phyloP scores from a whole-genome alignment of 2,888 invertebrate genomes.

The Crossocerus cetratus region DNA sequence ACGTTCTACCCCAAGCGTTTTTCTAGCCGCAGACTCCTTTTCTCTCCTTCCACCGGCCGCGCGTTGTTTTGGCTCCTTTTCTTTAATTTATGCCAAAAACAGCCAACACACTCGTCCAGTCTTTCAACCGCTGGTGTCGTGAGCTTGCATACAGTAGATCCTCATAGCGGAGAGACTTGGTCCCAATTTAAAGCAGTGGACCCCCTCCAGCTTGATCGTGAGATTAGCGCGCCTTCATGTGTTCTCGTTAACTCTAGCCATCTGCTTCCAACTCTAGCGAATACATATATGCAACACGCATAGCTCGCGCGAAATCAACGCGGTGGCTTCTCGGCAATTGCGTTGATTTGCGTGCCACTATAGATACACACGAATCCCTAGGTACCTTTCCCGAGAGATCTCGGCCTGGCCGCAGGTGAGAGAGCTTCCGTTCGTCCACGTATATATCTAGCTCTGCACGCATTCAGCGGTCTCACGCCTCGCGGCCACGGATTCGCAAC shows the following conservation, averaged over 20 bases:
- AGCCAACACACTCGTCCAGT: background rate
- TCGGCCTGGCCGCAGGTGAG: background rate
- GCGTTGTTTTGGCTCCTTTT: background rate
- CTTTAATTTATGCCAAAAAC: background rate
- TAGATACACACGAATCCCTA: background rate
- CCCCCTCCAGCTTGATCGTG: background rate
- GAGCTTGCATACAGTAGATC: background rate
- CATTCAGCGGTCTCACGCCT: background rate
- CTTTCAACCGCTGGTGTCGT: background rate
- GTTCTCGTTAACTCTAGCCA: background rate
- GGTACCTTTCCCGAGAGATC: background rate
- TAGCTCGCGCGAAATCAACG: background rate
- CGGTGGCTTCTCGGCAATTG: background rate
- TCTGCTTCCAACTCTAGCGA: background rate
- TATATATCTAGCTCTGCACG: constrained; percentile 9
- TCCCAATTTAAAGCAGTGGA: background rate
- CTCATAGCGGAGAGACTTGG: background rate
- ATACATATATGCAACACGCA: background rate
- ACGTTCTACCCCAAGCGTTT: background rate
- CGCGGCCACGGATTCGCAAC: background rate
- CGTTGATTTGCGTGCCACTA: background rate
- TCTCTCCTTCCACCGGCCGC: background rate
- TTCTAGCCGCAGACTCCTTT: background rate
- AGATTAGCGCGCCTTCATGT: background rate
- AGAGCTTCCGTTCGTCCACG: background rate